A percentile compares a stretch with the other conserved stretches of the same genome.
Conservation (phyloP, 2,888 invertebrate genomes). For the Microctonus aethiopoides region DNA sequence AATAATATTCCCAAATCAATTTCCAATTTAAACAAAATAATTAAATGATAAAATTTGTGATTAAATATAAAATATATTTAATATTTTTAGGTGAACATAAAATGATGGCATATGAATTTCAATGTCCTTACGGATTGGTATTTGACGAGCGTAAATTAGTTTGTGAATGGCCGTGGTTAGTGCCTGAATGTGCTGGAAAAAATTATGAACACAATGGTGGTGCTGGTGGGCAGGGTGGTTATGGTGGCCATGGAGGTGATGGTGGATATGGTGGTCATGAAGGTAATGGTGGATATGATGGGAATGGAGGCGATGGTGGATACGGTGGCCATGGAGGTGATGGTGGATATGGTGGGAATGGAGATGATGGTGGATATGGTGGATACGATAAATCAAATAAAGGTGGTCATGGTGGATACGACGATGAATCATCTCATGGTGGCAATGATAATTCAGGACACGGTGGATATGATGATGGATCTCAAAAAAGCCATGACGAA, state of each 20-base stretch:
- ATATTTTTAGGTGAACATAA: slow-evolving; percentile 56
- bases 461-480: neutral
- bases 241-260: slow-evolving; percentile 24
- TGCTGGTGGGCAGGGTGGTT: slow-evolving; percentile 6
- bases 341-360: slow-evolving; percentile 65
- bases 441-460: no score
- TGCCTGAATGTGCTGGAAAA: slow-evolving; percentile 73
- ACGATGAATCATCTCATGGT: no score
- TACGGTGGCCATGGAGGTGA: slow-evolving; percentile 46
- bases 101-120: slow-evolving; percentile 80
- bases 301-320: slow-evolving; percentile 15
- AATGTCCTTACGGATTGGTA: slow-evolving; percentile 83
- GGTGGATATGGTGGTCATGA: slow-evolving; percentile 32
- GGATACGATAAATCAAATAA: neutral
- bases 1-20: no score
- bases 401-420: neutral
- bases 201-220: slow-evolving; percentile 64
- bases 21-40: neutral
- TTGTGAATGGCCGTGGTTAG: slow-evolving; percentile 86
- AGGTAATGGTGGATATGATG: slow-evolving; percentile 23
- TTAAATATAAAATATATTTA: neutral
- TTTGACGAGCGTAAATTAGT: slow-evolving; percentile 78
- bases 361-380: neutral
- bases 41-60: neutral
- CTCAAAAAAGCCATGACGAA: neutral